These are phyloP conservation scores for Barypeithes pellucidus DNA, from an alignment of 2,888 invertebrate genomes.

Conservation along the genomic window DNA sequence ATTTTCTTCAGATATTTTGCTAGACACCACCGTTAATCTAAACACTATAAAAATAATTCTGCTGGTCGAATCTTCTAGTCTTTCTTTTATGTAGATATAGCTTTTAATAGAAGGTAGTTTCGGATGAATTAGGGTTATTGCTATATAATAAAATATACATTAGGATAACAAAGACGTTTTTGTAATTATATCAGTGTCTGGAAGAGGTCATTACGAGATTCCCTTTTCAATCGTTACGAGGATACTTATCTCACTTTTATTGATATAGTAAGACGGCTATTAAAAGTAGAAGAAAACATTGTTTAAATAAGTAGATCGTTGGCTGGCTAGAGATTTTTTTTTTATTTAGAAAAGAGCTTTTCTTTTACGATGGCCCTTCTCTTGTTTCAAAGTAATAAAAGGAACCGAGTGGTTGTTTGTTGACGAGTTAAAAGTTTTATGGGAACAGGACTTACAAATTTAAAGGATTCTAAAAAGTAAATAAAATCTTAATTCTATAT, in stretches of 20 bases:
- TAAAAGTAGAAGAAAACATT: background rate
- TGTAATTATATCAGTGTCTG: conserved; percentile 17
- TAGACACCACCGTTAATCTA: too few relatives aligned
- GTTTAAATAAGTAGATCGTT: background rate
- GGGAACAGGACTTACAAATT: too few relatives aligned
- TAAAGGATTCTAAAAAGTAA: too few relatives aligned
- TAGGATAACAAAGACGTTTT: conserved; percentile 25
- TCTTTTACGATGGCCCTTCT: too few relatives aligned
- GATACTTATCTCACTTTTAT: background rate
- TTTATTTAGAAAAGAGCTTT: background rate
- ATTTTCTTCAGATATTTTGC: too few relatives aligned
- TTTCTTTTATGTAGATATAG: conserved; percentile 3
- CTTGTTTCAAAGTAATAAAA: too few relatives aligned
- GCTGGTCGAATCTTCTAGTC: background rate
- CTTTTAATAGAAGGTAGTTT: background rate
- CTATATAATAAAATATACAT: conserved; percentile 6
- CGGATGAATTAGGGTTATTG: conserved; percentile 2
- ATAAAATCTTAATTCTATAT: too few relatives aligned
- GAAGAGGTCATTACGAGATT: background rate
- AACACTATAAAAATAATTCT: too few relatives aligned
- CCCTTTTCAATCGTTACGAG: conserved; percentile 6
- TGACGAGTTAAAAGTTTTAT: too few relatives aligned
- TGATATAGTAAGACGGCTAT: conserved; percentile 4
- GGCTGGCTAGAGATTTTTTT: background rate
- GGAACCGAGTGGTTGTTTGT: too few relatives aligned